Evolutionary conservation across 2,888 invertebrate species (phyloP), one percentile per base, ranked within the genome.

Genomic region (Peribatodes rhomboidaria): DNA sequence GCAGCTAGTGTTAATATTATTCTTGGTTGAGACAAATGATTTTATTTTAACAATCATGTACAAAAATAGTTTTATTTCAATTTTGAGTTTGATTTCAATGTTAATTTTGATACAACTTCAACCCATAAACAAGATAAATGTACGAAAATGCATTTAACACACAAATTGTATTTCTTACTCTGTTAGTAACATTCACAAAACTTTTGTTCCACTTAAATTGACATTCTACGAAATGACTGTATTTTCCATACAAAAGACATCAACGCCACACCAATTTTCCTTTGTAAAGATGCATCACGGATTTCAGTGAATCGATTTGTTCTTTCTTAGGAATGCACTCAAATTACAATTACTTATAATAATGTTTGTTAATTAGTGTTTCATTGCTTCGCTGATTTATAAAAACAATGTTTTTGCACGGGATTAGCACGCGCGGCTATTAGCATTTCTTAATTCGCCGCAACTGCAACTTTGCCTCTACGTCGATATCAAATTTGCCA

Each of bases 211-310:
- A 27, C 27, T 4, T 4, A 27, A 27, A 27, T 41, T 14, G 16
- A 9, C 4, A 14, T 14, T 14, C 7, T 1, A 47, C 13, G 9
- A 47, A 10, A 16, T 33, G 3, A 3, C 6, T 7, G 6, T 11
- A 11, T 31, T 47, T 14, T 33, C 39, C 57, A 46, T 47, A 53
- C 49, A 64, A 55, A 64, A 64, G 54, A 62, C 57, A 37, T 62
- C 56, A 62, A 62, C 62, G 57, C 27, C 37, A 53, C 53, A 44
- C 11, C 7, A 39, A 41, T 50, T 61, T 49, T 61, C 39, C 20
- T 49, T 37, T 37, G 22, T 27, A 41, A 46, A 31, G 20, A 31
- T 13, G 33, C 33, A 1, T 16, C 10, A 20, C 18, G 27, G 2
- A 14, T 47, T 33, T 31, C 33, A 33, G 27, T 49, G 16, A 49